Evolutionary conservation across 2,113 vertebrate species (phyloP), one percentile per base, ranked within the genome.

Genomic region (Cynopterus brachyotis): DNA sequence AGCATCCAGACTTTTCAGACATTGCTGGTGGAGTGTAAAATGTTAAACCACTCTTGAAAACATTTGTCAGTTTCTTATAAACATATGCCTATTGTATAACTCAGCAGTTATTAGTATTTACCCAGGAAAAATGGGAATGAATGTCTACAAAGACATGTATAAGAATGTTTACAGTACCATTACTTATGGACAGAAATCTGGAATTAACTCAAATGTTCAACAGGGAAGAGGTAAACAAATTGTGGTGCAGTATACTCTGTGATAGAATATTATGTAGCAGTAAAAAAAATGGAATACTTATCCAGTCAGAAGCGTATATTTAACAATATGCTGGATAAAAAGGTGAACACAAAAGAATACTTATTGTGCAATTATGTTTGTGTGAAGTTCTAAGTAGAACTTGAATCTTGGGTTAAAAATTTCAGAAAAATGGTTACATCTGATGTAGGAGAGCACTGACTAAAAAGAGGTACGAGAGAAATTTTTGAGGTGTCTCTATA

Each of bases 271-370:
- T 84, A 78, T 37, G 30, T 73, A 30, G 45, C 59, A 62, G 50
- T 80, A 85, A 73, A 90, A 93, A 93, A 93, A 93, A 35, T 57
- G 50, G 79, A 57, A 35, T 86, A 15, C 24, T 62, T 91, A 32
- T 5, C 53, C 17, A 10, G 20, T 78, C n/a, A 66, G 57, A 10
- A 70, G 40, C n/a, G 42, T 60, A 19, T 55, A 47, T 72, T 35
- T 16, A 73, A 15, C 28, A 66, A 28, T 26, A 88, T 80, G 75
- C 30, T 94, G 16, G 82, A 69, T 57, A 42, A 91, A 64, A 88
- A 75, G 30, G 9, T 40, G 13, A 59, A 83, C 32, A 35, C 17
- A 37, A 66, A 57, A 83, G 8, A 66, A 17, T 76, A 64, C 37
- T 89, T 53, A 53, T 17, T 64, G n/a, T 50, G 26, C 57, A 50